phyloP scores from a whole-genome alignment of 2,888 invertebrate species.

The Microctonus hyperodae region DNA sequence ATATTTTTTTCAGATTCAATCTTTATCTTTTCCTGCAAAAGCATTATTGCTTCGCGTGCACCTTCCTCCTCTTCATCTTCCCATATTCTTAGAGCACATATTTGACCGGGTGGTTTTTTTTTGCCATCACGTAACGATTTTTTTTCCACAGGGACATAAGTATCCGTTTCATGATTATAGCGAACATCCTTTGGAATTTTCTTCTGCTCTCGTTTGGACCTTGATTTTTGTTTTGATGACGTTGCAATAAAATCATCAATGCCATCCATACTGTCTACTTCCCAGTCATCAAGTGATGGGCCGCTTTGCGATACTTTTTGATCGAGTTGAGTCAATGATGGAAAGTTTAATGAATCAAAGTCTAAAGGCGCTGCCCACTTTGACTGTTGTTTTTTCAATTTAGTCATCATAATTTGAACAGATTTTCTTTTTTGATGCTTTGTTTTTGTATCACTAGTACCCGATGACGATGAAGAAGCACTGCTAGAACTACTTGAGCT shows the following conservation, averaged over 20 bases:
- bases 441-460: slow-evolving; percentile 21
- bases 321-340: slow-evolving; percentile 56
- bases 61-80: slow-evolving; percentile 61
- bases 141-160: slow-evolving; percentile 53
- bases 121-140: slow-evolving; percentile 46
- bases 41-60: slow-evolving; percentile 53
- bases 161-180: slow-evolving; percentile 57
- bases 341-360: slow-evolving; percentile 55
- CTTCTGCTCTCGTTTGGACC: slow-evolving; percentile 42
- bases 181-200: slow-evolving; percentile 53
- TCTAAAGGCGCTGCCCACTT: slow-evolving; percentile 55
- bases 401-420: slow-evolving; percentile 31
- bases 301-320: slow-evolving; percentile 47
- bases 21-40: slow-evolving; percentile 41
- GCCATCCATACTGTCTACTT: slow-evolving; percentile 58
- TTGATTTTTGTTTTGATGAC: slow-evolving; percentile 32
- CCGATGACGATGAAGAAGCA: not conserved
- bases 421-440: slow-evolving; percentile 32
- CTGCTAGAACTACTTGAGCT: slow-evolving; percentile 23
- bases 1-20: slow-evolving; percentile 1
- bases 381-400: slow-evolving; percentile 37
- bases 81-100: slow-evolving; percentile 57
- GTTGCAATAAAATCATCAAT: slow-evolving; percentile 1
- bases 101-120: slow-evolving; percentile 45
- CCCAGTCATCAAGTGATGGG: slow-evolving; percentile 57